phyloP scores from a whole-genome alignment of 2,797 vertebrate genomes.

The Phoeniculus purpureus region DNA sequence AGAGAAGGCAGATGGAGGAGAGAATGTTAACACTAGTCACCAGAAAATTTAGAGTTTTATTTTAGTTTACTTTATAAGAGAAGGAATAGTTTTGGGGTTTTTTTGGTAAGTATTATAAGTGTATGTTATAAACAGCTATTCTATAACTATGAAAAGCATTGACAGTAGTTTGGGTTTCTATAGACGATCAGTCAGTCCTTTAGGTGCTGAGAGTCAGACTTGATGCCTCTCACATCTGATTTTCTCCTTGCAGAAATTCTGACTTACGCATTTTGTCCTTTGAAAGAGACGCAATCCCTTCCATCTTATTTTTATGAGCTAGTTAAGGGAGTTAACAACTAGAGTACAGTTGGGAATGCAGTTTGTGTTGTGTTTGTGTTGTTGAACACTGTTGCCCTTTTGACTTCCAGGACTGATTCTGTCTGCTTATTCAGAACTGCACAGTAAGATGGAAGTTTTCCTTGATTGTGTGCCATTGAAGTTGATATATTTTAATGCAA shows the following conservation, averaged over 20 bases:
- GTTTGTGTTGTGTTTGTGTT: background rate
- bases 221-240: background rate
- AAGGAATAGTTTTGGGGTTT: no score
- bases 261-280: background rate
- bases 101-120: background rate
- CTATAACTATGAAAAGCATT: background rate
- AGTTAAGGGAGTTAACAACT: background rate
- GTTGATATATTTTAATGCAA: background rate
- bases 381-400: background rate
- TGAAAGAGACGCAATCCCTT: background rate
- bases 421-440: background rate
- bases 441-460: background rate
- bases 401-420: background rate
- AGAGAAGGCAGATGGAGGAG: background rate
- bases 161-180: background rate
- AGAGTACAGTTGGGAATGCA: background rate
- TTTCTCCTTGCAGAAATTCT: background rate
- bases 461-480: background rate
- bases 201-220: background rate
- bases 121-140: background rate
- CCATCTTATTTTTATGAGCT: background rate
- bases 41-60: background rate
- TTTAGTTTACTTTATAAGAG: background rate
- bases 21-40: accelerated
- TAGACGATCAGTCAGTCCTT: background rate